phyloP scores from a whole-genome alignment of 1,140 invertebrate species.

The Armadillidium nasatum region DNA sequence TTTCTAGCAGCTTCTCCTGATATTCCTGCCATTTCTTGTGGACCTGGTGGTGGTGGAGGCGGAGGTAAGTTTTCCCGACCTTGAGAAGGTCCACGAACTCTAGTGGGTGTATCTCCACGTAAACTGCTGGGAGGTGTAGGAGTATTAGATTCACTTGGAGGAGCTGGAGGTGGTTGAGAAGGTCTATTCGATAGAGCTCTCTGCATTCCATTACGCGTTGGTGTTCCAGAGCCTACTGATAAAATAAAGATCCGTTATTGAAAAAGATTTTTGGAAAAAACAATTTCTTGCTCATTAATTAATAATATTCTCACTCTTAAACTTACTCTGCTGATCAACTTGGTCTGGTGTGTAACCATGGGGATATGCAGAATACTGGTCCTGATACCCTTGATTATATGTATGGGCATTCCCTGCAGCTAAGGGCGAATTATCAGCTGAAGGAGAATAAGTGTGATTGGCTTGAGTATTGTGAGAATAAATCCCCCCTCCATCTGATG shows the following conservation, averaged over 20 bases:
- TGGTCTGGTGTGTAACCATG: conserved; percentile 45
- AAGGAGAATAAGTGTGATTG: conserved; percentile 34
- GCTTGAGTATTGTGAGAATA: background rate
- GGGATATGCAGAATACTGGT: conserved; percentile 46
- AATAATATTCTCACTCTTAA: too few relatives aligned
- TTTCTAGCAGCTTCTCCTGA: conserved; percentile 45
- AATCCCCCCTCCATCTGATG: background rate
- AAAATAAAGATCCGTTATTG: too few relatives aligned
- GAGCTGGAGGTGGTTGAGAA: conserved; percentile 79
- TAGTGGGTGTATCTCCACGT: conserved; percentile 40
- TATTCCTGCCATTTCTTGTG: background rate
- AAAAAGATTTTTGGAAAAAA: too few relatives aligned
- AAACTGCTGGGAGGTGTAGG: conserved; percentile 52
- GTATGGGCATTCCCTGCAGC: conserved; percentile 20
- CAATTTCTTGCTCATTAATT: too few relatives aligned
- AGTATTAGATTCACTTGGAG: conserved; percentile 55
- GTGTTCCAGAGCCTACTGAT: conserved; percentile 30
- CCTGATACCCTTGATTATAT: conserved; percentile 37
- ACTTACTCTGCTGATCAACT: conserved; percentile 40
- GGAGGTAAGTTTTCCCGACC: conserved; percentile 46
- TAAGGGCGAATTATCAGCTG: conserved; percentile 29
- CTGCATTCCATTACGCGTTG: conserved; percentile 48
- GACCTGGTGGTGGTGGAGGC: conserved; percentile 44
- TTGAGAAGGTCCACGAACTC: conserved; percentile 51
- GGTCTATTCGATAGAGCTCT: conserved; percentile 56